phyloP scores from a whole-genome alignment of 2,113 vertebrate genomes.

The Macquaria australasica region DNA sequence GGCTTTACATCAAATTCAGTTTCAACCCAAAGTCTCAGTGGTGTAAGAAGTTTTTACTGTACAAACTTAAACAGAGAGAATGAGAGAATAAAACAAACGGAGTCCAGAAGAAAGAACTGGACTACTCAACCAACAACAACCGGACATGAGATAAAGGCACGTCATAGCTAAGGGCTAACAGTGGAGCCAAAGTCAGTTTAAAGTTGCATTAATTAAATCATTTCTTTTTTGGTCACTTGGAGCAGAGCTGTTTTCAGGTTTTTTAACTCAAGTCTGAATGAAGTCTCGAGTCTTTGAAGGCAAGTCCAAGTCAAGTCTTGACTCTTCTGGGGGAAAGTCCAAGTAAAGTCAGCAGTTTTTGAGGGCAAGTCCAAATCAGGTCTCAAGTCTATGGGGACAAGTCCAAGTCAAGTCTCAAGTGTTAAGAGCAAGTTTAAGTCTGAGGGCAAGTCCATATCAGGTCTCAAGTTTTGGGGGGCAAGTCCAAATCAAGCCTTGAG shows the following conservation, averaged over 20 bases:
- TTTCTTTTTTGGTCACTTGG: neutral
- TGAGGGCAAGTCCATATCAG: neutral
- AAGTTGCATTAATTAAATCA: neutral
- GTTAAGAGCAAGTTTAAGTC: too few relatives aligned
- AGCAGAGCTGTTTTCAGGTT: neutral
- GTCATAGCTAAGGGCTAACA: neutral
- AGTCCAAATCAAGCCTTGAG: neutral
- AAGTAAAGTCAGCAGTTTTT: too few relatives aligned
- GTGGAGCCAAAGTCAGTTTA: neutral
- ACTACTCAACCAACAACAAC: neutral
- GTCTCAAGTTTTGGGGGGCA: neutral
- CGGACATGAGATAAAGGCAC: neutral
- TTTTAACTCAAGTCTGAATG: neutral
- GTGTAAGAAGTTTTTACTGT: neutral
- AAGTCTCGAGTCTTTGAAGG: too few relatives aligned
- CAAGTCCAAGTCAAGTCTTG: too few relatives aligned
- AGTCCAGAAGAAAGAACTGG: neutral
- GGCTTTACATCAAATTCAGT: conserved; percentile 53
- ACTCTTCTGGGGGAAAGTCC: too few relatives aligned
- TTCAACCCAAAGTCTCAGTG: conserved; percentile 1
- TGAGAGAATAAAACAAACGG: neutral
- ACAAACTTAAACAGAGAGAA: neutral
- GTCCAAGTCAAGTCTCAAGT: too few relatives aligned
- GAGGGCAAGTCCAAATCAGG: too few relatives aligned
- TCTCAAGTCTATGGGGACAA: too few relatives aligned